phyloP scores from a whole-genome alignment of 2,888 invertebrate species.

The Stenodera caucasica region DNA sequence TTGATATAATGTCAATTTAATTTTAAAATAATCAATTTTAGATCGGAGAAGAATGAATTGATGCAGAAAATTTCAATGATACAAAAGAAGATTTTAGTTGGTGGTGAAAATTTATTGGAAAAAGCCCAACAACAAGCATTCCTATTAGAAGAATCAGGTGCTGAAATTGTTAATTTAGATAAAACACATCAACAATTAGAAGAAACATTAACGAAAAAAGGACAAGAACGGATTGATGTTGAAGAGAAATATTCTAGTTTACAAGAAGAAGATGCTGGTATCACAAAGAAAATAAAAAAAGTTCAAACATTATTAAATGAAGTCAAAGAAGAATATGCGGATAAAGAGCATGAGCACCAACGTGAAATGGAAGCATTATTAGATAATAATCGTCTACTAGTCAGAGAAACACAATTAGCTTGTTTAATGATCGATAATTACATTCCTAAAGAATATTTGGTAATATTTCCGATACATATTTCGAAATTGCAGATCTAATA shows the following conservation, averaged over 20 bases:
- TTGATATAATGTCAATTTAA: slow-evolving; percentile 20
- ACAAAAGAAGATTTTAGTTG: slow-evolving; percentile 95
- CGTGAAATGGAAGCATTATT: slow-evolving; percentile 95
- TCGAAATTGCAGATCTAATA: slow-evolving; percentile 10
- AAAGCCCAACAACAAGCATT: slow-evolving; percentile 93
- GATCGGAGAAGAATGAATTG: slow-evolving; percentile 77
- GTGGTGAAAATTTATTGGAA: slow-evolving; percentile 96
- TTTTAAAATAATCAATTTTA: slow-evolving; percentile 38
- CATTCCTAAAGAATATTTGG: slow-evolving; percentile 92
- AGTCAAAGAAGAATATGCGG: slow-evolving; percentile 80
- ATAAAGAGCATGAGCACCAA: slow-evolving; percentile 92
- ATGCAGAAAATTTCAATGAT: slow-evolving; percentile 84
- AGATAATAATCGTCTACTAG: slow-evolving; percentile 88
- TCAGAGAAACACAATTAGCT: slow-evolving; percentile 87
- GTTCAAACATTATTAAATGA: slow-evolving; percentile 85
- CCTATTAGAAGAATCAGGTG: slow-evolving; percentile 83
- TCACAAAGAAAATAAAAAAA: slow-evolving; percentile 89
- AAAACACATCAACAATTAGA: slow-evolving; percentile 79
- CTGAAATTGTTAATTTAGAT: slow-evolving; percentile 77
- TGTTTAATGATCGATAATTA: slow-evolving; percentile 89
- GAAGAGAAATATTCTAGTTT: slow-evolving; percentile 93
- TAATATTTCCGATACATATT: slow-evolving; percentile 47
- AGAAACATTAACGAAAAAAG: slow-evolving; percentile 83
- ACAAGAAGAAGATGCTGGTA: slow-evolving; percentile 92
- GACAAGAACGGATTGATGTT: slow-evolving; percentile 89